Percentiles rank a stretch among this genome's conserved stretches.
phyloP scores from a whole-genome alignment of 2,888 invertebrate genomes.

The Oxyscelio sp. region DNA sequence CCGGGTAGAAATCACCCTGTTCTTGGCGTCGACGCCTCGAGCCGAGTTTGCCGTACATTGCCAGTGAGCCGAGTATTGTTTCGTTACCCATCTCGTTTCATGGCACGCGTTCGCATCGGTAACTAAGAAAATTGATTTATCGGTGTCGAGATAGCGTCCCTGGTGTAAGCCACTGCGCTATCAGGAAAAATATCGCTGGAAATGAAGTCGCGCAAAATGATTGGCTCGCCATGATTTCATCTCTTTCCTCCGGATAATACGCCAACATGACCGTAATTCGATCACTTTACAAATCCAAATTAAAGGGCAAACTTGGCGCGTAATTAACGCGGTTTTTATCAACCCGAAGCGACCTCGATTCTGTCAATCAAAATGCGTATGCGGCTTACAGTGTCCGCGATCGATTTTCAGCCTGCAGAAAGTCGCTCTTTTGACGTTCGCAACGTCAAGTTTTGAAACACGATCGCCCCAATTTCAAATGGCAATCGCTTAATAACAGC shows the following conservation, averaged over 20 bases:
- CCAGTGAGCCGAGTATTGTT: constrained; percentile 67
- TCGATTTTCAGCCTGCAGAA: no score
- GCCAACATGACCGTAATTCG: no score
- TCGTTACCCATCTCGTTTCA: constrained; percentile 70
- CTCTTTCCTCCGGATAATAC: no score
- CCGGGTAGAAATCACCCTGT: constrained; percentile 63
- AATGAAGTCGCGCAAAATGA: constrained; percentile 20
- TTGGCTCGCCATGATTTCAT: no score
- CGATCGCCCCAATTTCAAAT: constrained; percentile 7
- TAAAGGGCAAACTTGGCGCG: no score
- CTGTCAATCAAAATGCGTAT: no score
- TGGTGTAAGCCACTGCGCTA: constrained; percentile 25
- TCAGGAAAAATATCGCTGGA: constrained; percentile 36
- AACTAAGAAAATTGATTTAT: constrained; percentile 78
- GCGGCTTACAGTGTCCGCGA: no score
- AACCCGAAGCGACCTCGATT: no score
- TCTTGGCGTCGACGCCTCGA: constrained; percentile 45
- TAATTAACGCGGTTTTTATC: no score
- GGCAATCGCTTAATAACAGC: constrained; percentile 41
- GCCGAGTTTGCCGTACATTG: constrained; percentile 54
- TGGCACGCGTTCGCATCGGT: constrained; percentile 73
- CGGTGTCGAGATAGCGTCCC: constrained; percentile 63
- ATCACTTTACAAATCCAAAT: no score
- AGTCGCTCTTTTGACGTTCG: no score
- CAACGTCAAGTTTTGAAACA: no score